Evolutionary conservation across 1,140 invertebrate genomes (phyloP).

Genomic region (Chlorops oryzae): DNA sequence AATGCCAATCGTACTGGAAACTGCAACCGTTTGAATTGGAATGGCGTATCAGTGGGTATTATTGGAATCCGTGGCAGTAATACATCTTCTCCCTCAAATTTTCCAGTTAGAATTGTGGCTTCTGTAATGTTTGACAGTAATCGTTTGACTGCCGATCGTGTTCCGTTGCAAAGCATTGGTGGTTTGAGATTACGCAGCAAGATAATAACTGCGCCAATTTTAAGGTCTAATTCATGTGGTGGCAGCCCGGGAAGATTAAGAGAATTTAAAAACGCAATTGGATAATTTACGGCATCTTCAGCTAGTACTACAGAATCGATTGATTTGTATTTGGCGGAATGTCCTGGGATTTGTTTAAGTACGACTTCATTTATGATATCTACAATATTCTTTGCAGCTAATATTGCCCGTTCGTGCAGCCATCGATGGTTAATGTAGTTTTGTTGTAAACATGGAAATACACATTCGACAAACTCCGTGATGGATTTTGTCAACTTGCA

Average conservation of each 20-base stretch:
- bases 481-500: conserved; percentile 26
- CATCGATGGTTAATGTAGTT: conserved; percentile 44
- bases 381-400: conserved; percentile 36
- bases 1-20: too few species aligned
- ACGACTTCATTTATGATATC: conserved; percentile 36
- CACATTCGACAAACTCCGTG: conserved; percentile 34
- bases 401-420: conserved; percentile 33
- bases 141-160: conserved; percentile 43
- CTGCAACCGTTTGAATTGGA: too few species aligned
- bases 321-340: conserved; percentile 36
- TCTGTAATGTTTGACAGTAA: conserved; percentile 45
- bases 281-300: conserved; percentile 43
- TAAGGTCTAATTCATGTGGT: conserved; percentile 43
- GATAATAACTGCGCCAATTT: conserved; percentile 46
- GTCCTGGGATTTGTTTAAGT: conserved; percentile 29
- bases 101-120: conserved; percentile 46
- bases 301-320: conserved; percentile 37
- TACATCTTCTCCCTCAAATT: conserved; percentile 47
- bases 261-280: conserved; percentile 47
- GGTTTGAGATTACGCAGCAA: conserved; percentile 46
- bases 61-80: conserved; percentile 46
- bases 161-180: conserved; percentile 49
- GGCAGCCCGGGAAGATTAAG: conserved; percentile 44
- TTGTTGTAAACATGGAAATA: conserved; percentile 16
- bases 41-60: too few species aligned